phyloP scores from a whole-genome alignment of 2,113 vertebrate genomes.

The Brevimyrus niger region DNA sequence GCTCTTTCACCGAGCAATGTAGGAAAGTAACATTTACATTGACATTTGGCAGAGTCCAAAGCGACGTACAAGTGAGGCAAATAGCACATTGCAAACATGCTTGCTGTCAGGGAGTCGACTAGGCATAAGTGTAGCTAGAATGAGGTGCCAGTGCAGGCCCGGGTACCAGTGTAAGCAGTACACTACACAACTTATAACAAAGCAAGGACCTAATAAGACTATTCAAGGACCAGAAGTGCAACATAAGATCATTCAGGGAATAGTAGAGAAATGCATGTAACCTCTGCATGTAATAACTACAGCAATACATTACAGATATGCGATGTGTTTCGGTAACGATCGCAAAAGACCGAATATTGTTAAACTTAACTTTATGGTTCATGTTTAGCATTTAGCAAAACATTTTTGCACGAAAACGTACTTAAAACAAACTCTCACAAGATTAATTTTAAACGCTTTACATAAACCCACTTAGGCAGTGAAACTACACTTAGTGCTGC shows the following conservation, averaged over 20 bases:
- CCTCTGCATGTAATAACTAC: not conserved
- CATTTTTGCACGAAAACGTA: not conserved
- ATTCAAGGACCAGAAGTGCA: not conserved
- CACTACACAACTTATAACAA: not conserved
- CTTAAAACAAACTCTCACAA: not conserved
- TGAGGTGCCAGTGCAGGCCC: not conserved
- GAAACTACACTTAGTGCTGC: not conserved
- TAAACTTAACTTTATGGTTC: not conserved
- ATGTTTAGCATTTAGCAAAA: not conserved
- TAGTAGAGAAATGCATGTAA: not conserved
- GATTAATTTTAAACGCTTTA: not conserved
- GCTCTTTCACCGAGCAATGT: not conserved
- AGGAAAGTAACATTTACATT: not conserved
- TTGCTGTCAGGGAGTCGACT: not conserved
- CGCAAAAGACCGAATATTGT: not conserved
- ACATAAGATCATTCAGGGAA: not conserved
- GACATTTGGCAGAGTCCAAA: not conserved
- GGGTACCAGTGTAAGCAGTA: not conserved
- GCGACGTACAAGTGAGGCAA: not conserved
- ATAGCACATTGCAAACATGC: not conserved
- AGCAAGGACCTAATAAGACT: not conserved
- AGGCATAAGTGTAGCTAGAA: not conserved
- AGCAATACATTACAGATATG: not conserved
- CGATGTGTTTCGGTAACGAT: not conserved
- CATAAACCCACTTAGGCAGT: not conserved